Percentiles rank a stretch among this genome's conserved stretches.
phyloP scores from a whole-genome alignment of 2,888 invertebrate genomes.

The Dinocampus coccinellae region DNA sequence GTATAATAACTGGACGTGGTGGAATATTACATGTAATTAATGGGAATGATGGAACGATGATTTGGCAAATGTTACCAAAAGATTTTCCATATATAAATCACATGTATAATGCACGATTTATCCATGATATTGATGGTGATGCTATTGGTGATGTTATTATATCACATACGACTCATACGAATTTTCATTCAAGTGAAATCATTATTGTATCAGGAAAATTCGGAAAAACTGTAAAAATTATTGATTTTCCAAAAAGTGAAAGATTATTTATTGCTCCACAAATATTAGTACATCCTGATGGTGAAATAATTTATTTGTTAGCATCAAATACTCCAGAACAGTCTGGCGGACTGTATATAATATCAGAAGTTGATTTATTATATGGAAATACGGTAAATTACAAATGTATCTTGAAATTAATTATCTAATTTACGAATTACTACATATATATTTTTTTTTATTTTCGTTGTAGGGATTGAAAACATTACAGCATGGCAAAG shows the following conservation, averaged over 20 bases:
- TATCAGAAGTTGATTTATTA: conserved; percentile 72
- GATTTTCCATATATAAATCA: conserved; percentile 56
- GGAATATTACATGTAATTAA: conserved; percentile 78
- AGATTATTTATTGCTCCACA: conserved; percentile 84
- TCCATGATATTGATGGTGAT: conserved; percentile 80
- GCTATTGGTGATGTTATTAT: conserved; percentile 78
- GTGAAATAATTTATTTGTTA: conserved; percentile 76
- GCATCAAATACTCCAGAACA: conserved; percentile 82
- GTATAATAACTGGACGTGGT: conserved; percentile 79
- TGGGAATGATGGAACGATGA: conserved; percentile 75
- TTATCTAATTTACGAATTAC: background rate
- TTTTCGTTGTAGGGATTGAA: conserved; percentile 69
- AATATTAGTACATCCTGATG: conserved; percentile 74
- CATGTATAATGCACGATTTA: conserved; percentile 79
- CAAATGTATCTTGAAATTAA: background rate
- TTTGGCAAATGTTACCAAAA: conserved; percentile 75
- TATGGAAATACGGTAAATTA: conserved; percentile 69
- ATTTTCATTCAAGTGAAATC: conserved; percentile 74
- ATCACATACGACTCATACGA: conserved; percentile 75
- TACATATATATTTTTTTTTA: conserved; percentile 17
- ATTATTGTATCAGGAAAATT: conserved; percentile 79
- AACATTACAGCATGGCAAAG: conserved; percentile 73
- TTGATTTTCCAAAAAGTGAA: conserved; percentile 75
- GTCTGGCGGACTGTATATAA: conserved; percentile 78
- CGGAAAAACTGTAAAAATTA: conserved; percentile 75